Percentiles rank a stretch among this genome's conserved stretches.
phyloP scores from a whole-genome alignment of 1,140 invertebrate species.

The Aphelinus atriplicis region DNA sequence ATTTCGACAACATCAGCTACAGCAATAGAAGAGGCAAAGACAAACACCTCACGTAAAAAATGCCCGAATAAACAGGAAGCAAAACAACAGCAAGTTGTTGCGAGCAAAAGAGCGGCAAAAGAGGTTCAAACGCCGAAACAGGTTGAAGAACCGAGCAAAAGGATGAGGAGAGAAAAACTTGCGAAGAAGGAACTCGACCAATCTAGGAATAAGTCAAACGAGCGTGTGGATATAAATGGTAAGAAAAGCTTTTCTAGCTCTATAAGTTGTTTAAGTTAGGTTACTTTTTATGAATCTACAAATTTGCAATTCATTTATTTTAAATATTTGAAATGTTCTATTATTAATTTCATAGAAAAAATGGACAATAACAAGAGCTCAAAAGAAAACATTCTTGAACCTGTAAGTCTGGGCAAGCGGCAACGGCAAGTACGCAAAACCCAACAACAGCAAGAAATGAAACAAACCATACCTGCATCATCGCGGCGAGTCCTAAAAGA shows the following conservation, averaged over 20 bases:
- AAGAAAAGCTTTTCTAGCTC: too few relatives aligned
- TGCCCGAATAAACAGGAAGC: conserved; percentile 44
- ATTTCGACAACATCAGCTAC: too few relatives aligned
- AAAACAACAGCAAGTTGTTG: not conserved
- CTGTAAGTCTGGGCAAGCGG: conserved; percentile 13
- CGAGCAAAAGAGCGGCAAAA: conserved; percentile 20
- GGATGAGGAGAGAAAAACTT: conserved; percentile 37
- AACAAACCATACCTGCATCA: conserved; percentile 31
- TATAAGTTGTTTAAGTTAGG: not conserved
- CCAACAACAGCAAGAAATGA: conserved; percentile 22
- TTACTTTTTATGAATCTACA: not conserved
- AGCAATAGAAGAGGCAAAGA: conserved; percentile 35
- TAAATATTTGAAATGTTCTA: too few relatives aligned
- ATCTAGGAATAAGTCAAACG: not conserved
- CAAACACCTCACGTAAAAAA: conserved; percentile 45
- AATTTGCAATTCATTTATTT: conserved; percentile 33
- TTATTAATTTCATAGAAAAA: conserved; percentile 42
- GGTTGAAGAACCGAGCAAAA: conserved; percentile 19
- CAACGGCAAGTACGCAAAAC: conserved; percentile 9
- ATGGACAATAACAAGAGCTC: conserved; percentile 50
- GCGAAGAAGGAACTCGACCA: conserved; percentile 38
- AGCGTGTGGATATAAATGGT: too few relatives aligned
- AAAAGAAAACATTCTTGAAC: conserved; percentile 58
- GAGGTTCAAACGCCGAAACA: conserved; percentile 11
- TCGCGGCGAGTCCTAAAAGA: conserved; percentile 60